Evolutionary conservation across 1,140 invertebrate genomes (phyloP), one percentile per base, ranked within the genome.

Genomic region (Musca domestica): DNA sequence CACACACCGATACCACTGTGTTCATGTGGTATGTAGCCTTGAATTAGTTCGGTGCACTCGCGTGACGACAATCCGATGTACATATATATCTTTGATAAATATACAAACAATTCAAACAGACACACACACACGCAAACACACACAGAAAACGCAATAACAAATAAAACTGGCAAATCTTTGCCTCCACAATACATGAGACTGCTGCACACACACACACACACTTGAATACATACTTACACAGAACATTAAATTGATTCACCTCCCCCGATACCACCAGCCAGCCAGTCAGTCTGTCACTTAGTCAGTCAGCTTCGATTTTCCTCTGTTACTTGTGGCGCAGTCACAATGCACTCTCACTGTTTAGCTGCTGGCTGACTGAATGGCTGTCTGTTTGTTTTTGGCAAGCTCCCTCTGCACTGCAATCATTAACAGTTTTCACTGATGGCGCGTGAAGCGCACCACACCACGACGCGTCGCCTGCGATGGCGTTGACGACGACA

Each of bases 31-130:
- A 78, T 80, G 77, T 75, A 80, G 77, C 77, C 77, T 80, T 80
- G 77, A 80, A 80, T 79, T 80, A 80, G 77, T 80, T 80, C 77
- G 77, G 75, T 80, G 77, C 77, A 80, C 77, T 78, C 77, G 77
- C 73, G 69, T 70, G 69, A 70, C 69, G 65, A 70, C 64, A 70
- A 17, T 19, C 56, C 41, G 30, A 61, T 30, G 20, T 41, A 61
- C 17, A 34, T 47, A 56, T n/a, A 67, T 67, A 51, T 56, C 23
- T 27, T 27, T 30, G 58, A 61, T 61, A 61, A 20, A 20, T 61
- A 51, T 69, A 61, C 51, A 69, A 63, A 66, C 41, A 58, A 70
- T 67, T 69, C 58, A 61, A 67, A 56, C 23, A 73, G 70, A 68
- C 58, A 69, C 66, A 67, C 70, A 68, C 52, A 71, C 67, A 68